Base-by-base conservation (phyloP, 2,113 vertebrate genomes). In the Gallinago undulata region DNA sequence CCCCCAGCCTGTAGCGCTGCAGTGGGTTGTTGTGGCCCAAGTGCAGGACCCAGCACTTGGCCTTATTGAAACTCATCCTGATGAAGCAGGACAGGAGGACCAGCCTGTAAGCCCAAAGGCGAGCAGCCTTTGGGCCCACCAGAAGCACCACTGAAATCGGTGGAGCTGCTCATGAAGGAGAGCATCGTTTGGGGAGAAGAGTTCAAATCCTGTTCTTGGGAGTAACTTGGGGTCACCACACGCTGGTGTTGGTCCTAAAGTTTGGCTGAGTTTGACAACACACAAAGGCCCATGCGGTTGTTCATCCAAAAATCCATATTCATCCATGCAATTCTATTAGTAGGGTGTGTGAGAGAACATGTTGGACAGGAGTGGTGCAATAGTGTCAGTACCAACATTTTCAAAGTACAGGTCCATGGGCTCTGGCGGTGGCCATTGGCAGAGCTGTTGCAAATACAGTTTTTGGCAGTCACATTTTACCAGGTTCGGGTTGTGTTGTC, bases 401-500 rank as follows among this genome's bases (percentile, higher is more conserved):
- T 69, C 37, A n/a, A 41, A 62, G 13, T 2, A 50, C 22, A 19
- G 0, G 1, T 35, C 35, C 47, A 12, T 60, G n/a, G 28, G 14
- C 37, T 94, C 79, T 57, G 67, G 19, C 22, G 10, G 18, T 5
- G 24, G 21, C 18, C 5, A 0, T 8, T 30, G 31, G 13, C 27
- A 70, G 41, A 35, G 13, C 31, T 23, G 45, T 19, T 64, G 23
- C 3, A 31, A 76, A 47, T 16, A 6, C 10, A 47, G 0, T 10
- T 87, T 56, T 19, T 64, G 25, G 33, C 21, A 74, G 3, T 12
- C 37, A 30, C 10, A 27, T 0, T 48, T 67, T 67, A 2, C 17
- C 1, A 1, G 23, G 11, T 72, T 77, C 72, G 1, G 4, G 14
- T 28, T 63, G 13, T 0, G 0, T 27, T 14, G 35, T 22, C 48